Conservation (phyloP, 2,888 invertebrate genomes). For the Agrenia bidenticulata region DNA sequence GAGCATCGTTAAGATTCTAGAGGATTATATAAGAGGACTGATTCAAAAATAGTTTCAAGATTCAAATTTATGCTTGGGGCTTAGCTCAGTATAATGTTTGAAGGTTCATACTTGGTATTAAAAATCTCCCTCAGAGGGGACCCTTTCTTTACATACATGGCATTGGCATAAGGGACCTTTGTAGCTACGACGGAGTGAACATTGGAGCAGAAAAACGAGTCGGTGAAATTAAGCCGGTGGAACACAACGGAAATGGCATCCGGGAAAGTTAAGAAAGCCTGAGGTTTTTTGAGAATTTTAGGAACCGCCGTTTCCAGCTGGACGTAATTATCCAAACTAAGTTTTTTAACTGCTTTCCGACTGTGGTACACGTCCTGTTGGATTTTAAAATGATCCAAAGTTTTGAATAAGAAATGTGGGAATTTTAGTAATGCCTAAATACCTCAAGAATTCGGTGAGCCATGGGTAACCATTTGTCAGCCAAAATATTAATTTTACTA, state of each 20-base stretch:
- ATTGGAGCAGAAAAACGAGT: conserved; percentile 23
- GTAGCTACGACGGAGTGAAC: conserved; percentile 25
- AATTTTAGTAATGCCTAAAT: neutral
- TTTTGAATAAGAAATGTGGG: neutral
- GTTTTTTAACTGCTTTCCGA: neutral
- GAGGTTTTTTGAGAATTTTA: neutral
- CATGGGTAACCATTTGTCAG: conserved; percentile 34
- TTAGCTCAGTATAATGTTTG: too few species aligned
- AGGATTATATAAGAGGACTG: too few species aligned
- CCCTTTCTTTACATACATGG: conserved; percentile 33
- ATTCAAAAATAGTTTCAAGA: too few species aligned
- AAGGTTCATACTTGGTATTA: conserved; percentile 34
- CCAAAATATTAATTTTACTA: conserved; percentile 25
- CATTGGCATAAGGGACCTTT: conserved; percentile 17
- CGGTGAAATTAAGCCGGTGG: conserved; percentile 17
- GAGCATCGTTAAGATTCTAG: conserved; percentile 26
- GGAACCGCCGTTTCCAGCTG: conserved; percentile 8
- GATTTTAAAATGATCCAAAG: neutral
- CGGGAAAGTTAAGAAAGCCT: conserved; percentile 24
- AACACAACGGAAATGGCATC: conserved; percentile 29
- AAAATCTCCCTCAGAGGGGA: conserved; percentile 35
- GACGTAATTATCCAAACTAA: neutral
- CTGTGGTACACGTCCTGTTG: conserved; percentile 1
- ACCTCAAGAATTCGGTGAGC: conserved; percentile 28
- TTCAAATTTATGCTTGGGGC: too few species aligned